phyloP scores from a whole-genome alignment of 2,888 invertebrate genomes.

The Penaeus monodon region DNA sequence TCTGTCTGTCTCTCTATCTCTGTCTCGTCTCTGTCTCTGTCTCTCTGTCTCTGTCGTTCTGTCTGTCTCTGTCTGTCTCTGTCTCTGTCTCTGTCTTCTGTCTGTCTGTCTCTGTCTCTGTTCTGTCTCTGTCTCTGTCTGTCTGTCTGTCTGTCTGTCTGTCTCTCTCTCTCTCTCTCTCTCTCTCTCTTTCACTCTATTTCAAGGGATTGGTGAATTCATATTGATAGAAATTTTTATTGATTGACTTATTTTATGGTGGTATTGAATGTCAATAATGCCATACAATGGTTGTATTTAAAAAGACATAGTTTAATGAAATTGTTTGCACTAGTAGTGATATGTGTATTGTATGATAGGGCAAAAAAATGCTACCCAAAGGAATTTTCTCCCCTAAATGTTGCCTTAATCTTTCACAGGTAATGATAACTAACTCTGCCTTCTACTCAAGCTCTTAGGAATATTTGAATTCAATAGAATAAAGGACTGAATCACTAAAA shows the following conservation, averaged over 20 bases:
- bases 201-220: no score
- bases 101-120: not conserved
- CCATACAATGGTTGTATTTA: no score
- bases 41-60: conserved; percentile 28
- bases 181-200: not conserved
- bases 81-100: not conserved
- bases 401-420: conserved; percentile 30
- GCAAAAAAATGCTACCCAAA: not conserved
- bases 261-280: no score
- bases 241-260: no score
- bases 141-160: conserved; percentile 13
- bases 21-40: not conserved
- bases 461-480: no score
- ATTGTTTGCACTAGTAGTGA: not conserved
- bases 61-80: conserved; percentile 30
- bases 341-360: not conserved
- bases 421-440: conserved; percentile 23
- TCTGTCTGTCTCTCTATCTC: not conserved
- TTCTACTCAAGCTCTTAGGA: not conserved
- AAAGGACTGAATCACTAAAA: no score
- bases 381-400: conserved; percentile 4
- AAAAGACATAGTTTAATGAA: conserved; percentile 5
- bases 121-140: not conserved
- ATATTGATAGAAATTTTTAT: no score
- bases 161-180: conserved; percentile 15